Percentiles rank a stretch among this genome's conserved stretches.
phyloP scores from a whole-genome alignment of 2,113 vertebrate genomes.

The Menura novaehollandiae region DNA sequence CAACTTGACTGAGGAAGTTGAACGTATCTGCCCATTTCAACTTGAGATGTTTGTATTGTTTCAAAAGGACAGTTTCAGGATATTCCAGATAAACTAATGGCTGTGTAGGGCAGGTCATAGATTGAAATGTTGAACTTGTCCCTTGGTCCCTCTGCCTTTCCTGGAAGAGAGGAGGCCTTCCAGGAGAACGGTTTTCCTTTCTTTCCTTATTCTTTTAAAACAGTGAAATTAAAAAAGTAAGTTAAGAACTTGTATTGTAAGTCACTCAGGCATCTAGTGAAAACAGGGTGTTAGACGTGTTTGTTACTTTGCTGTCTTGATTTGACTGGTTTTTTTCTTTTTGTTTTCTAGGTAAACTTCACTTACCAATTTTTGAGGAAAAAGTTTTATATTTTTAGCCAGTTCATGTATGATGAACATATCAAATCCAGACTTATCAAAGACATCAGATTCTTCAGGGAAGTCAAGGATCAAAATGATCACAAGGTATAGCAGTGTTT shows the following conservation, averaged over 20 bases:
- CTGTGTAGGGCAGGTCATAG: not conserved
- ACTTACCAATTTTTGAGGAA: constrained; percentile 98
- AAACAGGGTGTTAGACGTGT: not conserved
- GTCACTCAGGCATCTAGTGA: not conserved
- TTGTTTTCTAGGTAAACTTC: constrained; percentile 88
- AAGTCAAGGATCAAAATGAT: constrained; percentile 97
- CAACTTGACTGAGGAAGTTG: not conserved
- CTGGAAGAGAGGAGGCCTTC: not conserved
- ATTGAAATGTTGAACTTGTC: not conserved
- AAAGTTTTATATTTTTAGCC: constrained; percentile 99
- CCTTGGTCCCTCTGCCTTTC: not conserved
- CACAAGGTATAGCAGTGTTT: constrained; percentile 83
- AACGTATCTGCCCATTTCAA: not conserved
- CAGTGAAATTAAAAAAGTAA: not conserved
- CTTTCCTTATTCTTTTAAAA: not conserved
- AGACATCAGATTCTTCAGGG: constrained; percentile 97
- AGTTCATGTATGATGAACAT: constrained; percentile 99
- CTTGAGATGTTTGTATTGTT: not conserved
- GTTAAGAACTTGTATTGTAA: not conserved
- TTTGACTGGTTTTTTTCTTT: not conserved
- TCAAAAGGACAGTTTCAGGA: not conserved
- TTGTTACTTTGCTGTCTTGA: not conserved
- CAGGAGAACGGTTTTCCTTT: not conserved
- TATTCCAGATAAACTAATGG: not conserved
- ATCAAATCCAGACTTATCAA: constrained; percentile 98